These are phyloP conservation scores for Pluvialis apricaria DNA, from an alignment of 2,113 vertebrate genomes.

Conservation along the genomic window DNA sequence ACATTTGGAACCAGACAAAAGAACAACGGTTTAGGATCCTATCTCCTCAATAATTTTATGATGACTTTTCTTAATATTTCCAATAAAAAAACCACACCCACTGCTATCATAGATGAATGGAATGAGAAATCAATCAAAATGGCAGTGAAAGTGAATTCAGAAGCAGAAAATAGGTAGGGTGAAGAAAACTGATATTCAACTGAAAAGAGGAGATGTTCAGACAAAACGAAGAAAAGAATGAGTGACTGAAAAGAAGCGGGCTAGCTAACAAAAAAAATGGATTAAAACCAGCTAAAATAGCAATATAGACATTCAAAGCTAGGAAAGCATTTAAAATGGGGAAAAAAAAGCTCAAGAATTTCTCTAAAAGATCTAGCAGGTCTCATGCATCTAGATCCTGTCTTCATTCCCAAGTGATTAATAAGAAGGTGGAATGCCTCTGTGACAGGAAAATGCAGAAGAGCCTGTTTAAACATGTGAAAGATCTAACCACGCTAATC, in stretches of 20 bases:
- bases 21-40: not conserved
- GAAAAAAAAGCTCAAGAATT: not conserved
- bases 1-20: conserved; percentile 34
- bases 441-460: not conserved
- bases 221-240: not conserved
- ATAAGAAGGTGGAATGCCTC: not conserved
- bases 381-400: not conserved
- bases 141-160: not conserved
- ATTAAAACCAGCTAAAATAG: not conserved
- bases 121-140: not conserved
- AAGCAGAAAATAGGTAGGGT: not conserved
- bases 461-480: not conserved
- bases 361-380: not conserved
- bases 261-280: not conserved
- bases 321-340: not conserved
- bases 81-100: not conserved
- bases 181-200: not conserved
- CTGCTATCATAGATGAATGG: not conserved
- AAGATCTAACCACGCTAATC: not conserved
- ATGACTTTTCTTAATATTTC: not conserved
- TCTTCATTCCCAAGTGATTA: not conserved
- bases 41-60: not conserved
- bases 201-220: not conserved
- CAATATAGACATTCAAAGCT: not conserved
- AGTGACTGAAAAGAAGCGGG: not conserved